phyloP scores from a whole-genome alignment of 2,888 invertebrate species.

The Xanthorhoe designata region DNA sequence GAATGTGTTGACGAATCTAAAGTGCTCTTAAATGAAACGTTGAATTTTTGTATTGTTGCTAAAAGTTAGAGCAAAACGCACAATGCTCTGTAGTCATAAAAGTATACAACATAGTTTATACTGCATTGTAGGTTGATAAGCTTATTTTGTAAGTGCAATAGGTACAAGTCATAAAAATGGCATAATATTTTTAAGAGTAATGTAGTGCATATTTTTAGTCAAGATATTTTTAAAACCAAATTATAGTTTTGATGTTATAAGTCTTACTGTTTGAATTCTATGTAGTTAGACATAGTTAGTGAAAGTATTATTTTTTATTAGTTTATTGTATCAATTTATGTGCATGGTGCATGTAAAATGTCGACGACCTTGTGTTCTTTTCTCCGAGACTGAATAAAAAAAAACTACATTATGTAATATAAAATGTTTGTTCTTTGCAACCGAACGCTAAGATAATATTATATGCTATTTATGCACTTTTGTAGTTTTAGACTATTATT shows the following conservation, averaged over 20 bases:
- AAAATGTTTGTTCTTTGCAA: conserved; percentile 27
- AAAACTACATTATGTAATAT: conserved; percentile 43
- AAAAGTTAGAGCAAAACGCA: conserved; percentile 65
- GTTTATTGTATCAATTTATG: conserved; percentile 42
- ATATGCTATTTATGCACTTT: conserved; percentile 25
- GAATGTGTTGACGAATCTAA: conserved; percentile 19
- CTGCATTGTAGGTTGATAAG: conserved; percentile 50
- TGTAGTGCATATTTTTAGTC: conserved; percentile 47
- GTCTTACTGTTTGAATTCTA: conserved; percentile 42
- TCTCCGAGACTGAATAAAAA: conserved; percentile 52
- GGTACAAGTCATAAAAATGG: conserved; percentile 73
- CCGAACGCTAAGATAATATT: conserved; percentile 13
- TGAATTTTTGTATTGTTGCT: conserved; percentile 29
- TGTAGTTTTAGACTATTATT: conserved; percentile 3
- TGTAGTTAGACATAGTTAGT: conserved; percentile 44
- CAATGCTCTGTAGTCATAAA: conserved; percentile 73
- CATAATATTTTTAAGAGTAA: conserved; percentile 56
- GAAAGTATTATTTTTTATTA: conserved; percentile 45
- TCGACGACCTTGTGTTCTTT: conserved; percentile 43
- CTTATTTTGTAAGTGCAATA: conserved; percentile 64
- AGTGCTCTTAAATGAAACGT: conserved; percentile 37
- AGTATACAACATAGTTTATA: conserved; percentile 49
- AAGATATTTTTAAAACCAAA: conserved; percentile 52
- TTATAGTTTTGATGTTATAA: conserved; percentile 43
- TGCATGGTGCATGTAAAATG: conserved; percentile 63